Evolutionary conservation across 2,888 invertebrate species (phyloP), one percentile per base, ranked within the genome.

Genomic region (Criorhina ranunculi): DNA sequence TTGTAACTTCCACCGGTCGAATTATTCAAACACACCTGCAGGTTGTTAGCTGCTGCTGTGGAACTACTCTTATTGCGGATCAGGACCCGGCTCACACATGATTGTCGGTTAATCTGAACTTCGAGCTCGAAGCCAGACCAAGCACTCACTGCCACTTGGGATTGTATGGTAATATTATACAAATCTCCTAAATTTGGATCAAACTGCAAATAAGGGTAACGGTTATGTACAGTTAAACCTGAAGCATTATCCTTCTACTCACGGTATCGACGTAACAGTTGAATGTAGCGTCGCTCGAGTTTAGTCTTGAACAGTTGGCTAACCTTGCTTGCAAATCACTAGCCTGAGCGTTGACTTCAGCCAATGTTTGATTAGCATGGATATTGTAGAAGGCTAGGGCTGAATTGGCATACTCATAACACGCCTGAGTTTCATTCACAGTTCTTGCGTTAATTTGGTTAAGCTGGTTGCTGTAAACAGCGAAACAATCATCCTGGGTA

Each of bases 11-110:
- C 35, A 17, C 33, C 12, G 7, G 44, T 33, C 2, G 12, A 9
- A 9, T 69, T 69, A 33, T 12, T 44, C 24, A 69, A 35, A 17
- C 69, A 69, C 12, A 5, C 9, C 33, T 69, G 69, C 6, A 69
- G 12, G 1, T 67, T 31, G 17, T 55, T 69, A 0, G 31, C 24
- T 0, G 49, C 49, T 1, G 24, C 1, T 6, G 59, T 76, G 0
- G 59, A 59, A n/a, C 59, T 76, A 12, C 8, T 17, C 9, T 51
- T 59, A 15, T 44, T 76, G 0, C 24, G 24, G 1, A 67, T 51
- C 0, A 76, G 17, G 1, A 42, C 59, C 4, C 42, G 1, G 4
- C 59, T 33, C 2, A 67, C 33, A 17, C 76, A 76, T 4, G 42
- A 19, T 11, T 67, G 49, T 42, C 6, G 31, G 3, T 0, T 12